Evolutionary conservation across 2,797 vertebrate species (phyloP).

Genomic region (Champsocephalus esox): DNA sequence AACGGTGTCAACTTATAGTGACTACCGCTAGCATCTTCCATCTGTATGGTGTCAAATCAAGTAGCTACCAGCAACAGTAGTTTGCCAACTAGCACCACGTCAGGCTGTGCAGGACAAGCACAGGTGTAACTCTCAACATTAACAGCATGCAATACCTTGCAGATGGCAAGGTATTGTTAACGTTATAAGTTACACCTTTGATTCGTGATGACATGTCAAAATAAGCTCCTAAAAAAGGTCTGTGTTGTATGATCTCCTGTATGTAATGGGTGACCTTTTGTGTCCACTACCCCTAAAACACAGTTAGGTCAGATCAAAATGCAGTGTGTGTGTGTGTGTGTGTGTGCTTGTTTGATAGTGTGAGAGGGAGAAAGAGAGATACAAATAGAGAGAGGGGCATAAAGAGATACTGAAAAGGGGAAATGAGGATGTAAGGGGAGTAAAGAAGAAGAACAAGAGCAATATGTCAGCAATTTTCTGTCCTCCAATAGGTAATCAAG

Average conservation of each 20-base stretch:
- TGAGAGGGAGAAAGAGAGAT: background rate
- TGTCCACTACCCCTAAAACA: conserved; percentile 20
- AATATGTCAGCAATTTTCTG: conserved; percentile 79
- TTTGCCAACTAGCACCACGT: background rate
- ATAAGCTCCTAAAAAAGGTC: background rate
- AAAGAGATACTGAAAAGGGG: conserved; percentile 15
- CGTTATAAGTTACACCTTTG: background rate
- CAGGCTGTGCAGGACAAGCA: background rate
- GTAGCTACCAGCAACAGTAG: background rate
- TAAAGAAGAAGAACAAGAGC: conserved; percentile 44
- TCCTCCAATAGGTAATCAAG: conserved; percentile 71
- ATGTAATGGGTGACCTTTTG: conserved; percentile 28
- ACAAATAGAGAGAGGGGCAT: background rate
- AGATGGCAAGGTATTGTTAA: background rate
- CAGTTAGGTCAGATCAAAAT: conserved; percentile 24
- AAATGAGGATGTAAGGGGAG: background rate
- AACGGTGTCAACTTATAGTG: background rate
- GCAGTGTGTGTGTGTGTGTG: background rate
- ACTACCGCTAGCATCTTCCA: background rate
- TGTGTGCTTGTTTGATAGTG: too few relatives aligned
- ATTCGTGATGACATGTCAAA: background rate
- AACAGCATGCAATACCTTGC: background rate
- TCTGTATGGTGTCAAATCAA: too few relatives aligned
- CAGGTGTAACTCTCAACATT: background rate
- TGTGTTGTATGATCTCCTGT: conserved; percentile 13